These are phyloP conservation scores for Heliconius eleuchia DNA, from an alignment of 1,140 invertebrate genomes.

Conservation along the genomic window DNA sequence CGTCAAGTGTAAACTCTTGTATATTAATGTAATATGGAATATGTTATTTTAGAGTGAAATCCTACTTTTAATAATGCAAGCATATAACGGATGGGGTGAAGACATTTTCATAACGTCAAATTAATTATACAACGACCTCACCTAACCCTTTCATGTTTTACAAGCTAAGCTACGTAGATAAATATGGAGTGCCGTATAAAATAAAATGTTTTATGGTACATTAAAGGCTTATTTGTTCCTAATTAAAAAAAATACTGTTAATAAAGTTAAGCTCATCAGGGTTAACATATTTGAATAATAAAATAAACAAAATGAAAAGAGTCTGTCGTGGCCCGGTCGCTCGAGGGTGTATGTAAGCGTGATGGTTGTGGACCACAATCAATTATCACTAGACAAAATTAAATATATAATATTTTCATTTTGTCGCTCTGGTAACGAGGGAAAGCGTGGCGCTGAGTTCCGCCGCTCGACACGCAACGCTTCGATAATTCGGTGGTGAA, in stretches of 20 bases:
- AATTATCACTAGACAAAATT: too few species aligned
- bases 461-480: too few species aligned
- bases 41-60: not conserved
- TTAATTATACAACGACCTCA: slow-evolving; percentile 49
- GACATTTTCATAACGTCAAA: slow-evolving; percentile 44
- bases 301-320: too few species aligned
- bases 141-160: slow-evolving; percentile 36
- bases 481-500: too few species aligned
- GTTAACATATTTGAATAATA: too few species aligned
- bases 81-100: slow-evolving; percentile 25
- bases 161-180: slow-evolving; percentile 6
- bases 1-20: not conserved
- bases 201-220: slow-evolving; percentile 27
- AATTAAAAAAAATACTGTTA: not conserved
- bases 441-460: too few species aligned
- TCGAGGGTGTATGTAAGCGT: too few species aligned
- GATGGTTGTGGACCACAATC: too few species aligned
- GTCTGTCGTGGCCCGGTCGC: too few species aligned
- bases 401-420: too few species aligned
- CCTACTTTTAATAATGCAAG: slow-evolving; percentile 47
- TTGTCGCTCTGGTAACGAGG: too few species aligned
- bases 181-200: slow-evolving; percentile 29
- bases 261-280: too few species aligned
- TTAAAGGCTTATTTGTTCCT: not conserved
- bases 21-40: not conserved